Evolutionary conservation across 2,888 invertebrate genomes (phyloP), one percentile per base, ranked within the genome.

Genomic region (Hetaerina titia): DNA sequence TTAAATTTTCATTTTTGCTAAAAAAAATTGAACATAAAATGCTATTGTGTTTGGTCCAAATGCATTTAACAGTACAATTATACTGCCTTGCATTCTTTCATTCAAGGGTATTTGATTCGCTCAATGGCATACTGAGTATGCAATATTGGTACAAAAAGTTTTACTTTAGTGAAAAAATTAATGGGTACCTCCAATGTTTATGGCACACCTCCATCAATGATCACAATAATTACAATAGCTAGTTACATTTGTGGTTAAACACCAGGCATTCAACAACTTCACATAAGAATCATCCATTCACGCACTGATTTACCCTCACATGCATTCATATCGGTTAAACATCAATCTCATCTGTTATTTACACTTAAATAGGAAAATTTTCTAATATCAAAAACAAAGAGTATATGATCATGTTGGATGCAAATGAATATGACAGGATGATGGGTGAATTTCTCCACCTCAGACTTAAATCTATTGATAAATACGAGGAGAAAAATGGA

Each of bases 341-440:
- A 69, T 69, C 15, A 56, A 92, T 92, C 22, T 92, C 69, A 92
- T 69, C 69, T 22, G 64, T 92, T 69, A 92, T 92, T 64, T 92
- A 92, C 92, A 92, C 92, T 92, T 92, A 92, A 92, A 92, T 92
- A 92, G 64, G 92, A 92, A 74, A 92, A 17, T 90, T 90, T 90
- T 90, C 90, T 90, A 92, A 56, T 69, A 92, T 92, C 64, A 92
- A 69, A 69, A 69, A 45, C 45, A 92, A 92, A 92, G 45, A 69
- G 69, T 69, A 92, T 69, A 92, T 56, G 69, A 92, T 92, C 69
- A 92, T 92, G 45, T 69, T 69, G 45, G 56, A 64, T 69, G 92
- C 31, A 90, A 92, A 92, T 92, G 92, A 92, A 69, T 92, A 69
- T 63, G 69, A 69, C 69, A 92, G 56, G 56, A 92, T 92, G 56